A percentile compares a stretch with the other conserved stretches of the same genome.
These are phyloP conservation scores for Motacilla alba DNA, from an alignment of 2,113 vertebrate species.

Conservation along the genomic window DNA sequence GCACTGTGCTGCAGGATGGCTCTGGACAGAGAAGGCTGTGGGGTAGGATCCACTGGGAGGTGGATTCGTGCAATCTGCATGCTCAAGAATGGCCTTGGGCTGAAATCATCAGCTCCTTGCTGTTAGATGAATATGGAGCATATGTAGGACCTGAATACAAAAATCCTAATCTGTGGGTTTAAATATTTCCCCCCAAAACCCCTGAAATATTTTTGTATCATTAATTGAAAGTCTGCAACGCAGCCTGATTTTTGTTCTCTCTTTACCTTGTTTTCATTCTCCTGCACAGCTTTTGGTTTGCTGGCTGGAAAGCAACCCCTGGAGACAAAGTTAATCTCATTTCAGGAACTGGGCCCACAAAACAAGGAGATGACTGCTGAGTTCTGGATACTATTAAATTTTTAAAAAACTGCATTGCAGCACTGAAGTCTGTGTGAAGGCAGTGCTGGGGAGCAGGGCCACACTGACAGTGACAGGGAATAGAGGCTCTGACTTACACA, in stretches of 20 bases:
- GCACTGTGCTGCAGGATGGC: background rate
- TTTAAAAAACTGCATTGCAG: background rate
- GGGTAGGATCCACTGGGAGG: background rate
- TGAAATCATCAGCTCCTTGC: background rate
- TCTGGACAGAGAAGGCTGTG: background rate
- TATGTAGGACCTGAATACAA: background rate
- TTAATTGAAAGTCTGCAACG: background rate
- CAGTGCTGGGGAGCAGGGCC: background rate
- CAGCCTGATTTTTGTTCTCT: background rate
- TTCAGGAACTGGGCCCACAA: conserved; percentile 12
- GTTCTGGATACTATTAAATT: conserved; percentile 16
- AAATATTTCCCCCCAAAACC: background rate
- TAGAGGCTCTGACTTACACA: background rate
- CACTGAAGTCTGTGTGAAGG: background rate
- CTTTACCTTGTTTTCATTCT: background rate
- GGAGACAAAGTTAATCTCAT: conserved; percentile 43
- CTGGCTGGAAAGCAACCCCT: conserved; percentile 26
- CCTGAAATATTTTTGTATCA: background rate
- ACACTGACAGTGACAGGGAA: background rate
- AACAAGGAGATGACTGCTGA: background rate
- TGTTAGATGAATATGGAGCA: background rate
- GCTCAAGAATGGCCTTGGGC: fast-evolving
- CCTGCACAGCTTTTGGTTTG: background rate
- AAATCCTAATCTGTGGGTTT: background rate
- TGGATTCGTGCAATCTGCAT: background rate